Base-by-base conservation (phyloP, 2,113 vertebrate species). In the Pangasianodon gigas region DNA sequence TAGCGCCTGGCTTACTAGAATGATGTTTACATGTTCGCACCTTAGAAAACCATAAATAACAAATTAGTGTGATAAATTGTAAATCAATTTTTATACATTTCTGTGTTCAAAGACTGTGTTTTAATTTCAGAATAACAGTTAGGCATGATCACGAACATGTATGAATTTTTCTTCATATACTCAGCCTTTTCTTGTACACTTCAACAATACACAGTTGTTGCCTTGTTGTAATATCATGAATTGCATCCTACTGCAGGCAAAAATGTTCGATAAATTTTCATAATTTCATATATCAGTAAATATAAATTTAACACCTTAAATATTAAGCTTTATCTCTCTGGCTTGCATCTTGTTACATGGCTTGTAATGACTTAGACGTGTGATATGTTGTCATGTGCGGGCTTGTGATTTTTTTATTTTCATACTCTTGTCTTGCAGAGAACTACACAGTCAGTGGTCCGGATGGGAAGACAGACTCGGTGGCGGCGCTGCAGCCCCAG, bases 401-500 rank as follows among this genome's bases (percentile, higher is more conserved):
- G 29, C 80, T 84, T 21, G 11, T 75, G 29, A 29, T 56, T 37
- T 29, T 87, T 75, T 10, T 29, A n/a, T 56, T 13, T 21, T 2
- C n/a, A n/a, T 29, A 8, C 44, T 67, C 41, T 29, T 90, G 32
- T 90, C 88, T 92, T 94, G 74, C 95, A 99, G 98, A 99, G 0
- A 95, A 96, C 0, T 99, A 97, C 85, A 93, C 97, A 0, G 97
- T 96, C 32, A 95, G 97, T 52, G 93, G 97, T 18, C 96, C 96
- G 3, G 98, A 99, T 54, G 97, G 96, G 75, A 99, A 98, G 91
- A 97, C 97, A 0, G 98, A 99, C 91, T 99, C 98, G 0, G 98
- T 99, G 95, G 96, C 97, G 67, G 98, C 97, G 92, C 95, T 99
- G 11, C 98, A 99, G 92, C 94, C 97, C 0, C 98, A 99, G 94